Percentiles rank a stretch among this genome's conserved stretches.
These are phyloP conservation scores for Pangasius macronema DNA, from an alignment of 2,797 vertebrate species.

Conservation along the genomic window DNA sequence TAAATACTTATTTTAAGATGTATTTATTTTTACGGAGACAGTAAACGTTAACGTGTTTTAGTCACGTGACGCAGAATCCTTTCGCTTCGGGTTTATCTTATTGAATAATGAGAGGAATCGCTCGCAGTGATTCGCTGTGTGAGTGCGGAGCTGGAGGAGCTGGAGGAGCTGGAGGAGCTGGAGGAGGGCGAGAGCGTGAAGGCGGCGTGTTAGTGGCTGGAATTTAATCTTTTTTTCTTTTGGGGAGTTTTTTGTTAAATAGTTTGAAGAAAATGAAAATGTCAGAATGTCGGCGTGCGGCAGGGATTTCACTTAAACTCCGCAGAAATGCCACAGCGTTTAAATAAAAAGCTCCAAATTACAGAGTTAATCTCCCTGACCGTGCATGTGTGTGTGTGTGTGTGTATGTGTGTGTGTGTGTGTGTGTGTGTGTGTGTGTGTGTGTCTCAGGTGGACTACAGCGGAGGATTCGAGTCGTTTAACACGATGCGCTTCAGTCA, in stretches of 20 bases:
- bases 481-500: constrained; percentile 91
- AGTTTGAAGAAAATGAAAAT: neutral
- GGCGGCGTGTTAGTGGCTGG: neutral
- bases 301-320: neutral
- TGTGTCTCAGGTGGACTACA: constrained; percentile 87
- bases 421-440: constrained; percentile 13
- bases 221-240: neutral
- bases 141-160: no score
- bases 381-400: neutral
- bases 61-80: neutral
- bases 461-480: constrained; percentile 92
- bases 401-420: constrained; percentile 12
- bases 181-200: no score
- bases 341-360: neutral
- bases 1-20: neutral
- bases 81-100: no score
- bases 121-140: no score
- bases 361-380: neutral
- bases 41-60: neutral
- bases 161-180: no score
- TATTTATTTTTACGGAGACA: no score
- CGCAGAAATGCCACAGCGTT: neutral
- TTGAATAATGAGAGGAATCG: no score
- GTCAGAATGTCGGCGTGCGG: neutral
- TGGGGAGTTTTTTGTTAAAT: neutral